phyloP scores from a whole-genome alignment of 2,888 invertebrate species.

The Neria commutata region DNA sequence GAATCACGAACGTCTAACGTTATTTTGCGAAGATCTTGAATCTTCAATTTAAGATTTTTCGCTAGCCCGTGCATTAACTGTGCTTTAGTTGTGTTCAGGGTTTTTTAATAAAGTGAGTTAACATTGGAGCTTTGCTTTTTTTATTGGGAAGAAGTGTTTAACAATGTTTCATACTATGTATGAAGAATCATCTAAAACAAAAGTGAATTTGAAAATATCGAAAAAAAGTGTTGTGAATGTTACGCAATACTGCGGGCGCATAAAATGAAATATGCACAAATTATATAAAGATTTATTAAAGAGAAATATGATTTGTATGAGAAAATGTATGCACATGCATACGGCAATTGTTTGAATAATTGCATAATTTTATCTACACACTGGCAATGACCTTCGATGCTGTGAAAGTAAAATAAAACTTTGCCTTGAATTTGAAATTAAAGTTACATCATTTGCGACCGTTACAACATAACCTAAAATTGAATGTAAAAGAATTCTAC shows the following conservation, averaged over 20 bases:
- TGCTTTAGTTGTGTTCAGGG: not conserved
- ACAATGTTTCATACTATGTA: too few relatives aligned
- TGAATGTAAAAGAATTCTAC: too few relatives aligned
- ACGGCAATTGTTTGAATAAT: too few relatives aligned
- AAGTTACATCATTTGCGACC: constrained; percentile 34
- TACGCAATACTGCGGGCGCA: too few relatives aligned
- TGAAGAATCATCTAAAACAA: too few relatives aligned
- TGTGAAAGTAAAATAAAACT: constrained; percentile 11
- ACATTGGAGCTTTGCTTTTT: not conserved
- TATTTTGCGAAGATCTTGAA: not conserved
- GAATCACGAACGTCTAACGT: constrained; percentile 43
- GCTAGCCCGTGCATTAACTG: not conserved
- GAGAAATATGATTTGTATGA: too few relatives aligned
- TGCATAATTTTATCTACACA: too few relatives aligned
- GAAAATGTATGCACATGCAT: too few relatives aligned
- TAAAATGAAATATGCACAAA: too few relatives aligned
- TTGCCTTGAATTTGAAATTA: constrained; percentile 2
- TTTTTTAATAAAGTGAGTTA: constrained; percentile 22
- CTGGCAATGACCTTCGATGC: constrained; percentile 36
- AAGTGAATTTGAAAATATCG: too few relatives aligned
- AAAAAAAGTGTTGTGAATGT: too few relatives aligned
- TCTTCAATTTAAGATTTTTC: not conserved
- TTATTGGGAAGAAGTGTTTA: not conserved
- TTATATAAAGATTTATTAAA: too few relatives aligned
- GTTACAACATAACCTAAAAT: constrained; percentile 29